Evolutionary conservation across 2,113 vertebrate species (phyloP).

Genomic region (Anser cygnoides): DNA sequence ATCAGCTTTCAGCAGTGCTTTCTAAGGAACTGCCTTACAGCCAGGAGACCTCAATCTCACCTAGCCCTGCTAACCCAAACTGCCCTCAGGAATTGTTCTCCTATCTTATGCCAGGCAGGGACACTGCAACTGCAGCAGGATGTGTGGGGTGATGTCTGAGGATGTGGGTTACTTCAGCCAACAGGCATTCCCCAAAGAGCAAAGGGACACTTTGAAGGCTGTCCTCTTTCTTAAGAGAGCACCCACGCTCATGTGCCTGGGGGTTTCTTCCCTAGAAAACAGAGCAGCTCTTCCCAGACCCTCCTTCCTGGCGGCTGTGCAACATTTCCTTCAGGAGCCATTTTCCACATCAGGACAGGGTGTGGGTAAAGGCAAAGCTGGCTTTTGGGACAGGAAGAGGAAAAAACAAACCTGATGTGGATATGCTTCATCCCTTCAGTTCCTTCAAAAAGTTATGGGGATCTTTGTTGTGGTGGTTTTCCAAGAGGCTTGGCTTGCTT

Average conservation of each 20-base stretch:
- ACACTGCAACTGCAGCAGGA: background rate
- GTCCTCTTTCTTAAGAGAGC: background rate
- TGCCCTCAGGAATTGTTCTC: background rate
- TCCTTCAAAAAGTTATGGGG: background rate
- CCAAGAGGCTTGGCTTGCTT: background rate
- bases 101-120: background rate
- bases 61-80: background rate
- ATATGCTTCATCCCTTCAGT: background rate
- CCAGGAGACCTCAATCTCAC: background rate
- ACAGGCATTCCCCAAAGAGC: background rate
- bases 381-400: background rate
- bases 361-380: background rate
- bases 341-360: background rate
- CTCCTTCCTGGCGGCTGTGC: background rate
- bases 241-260: accelerated
- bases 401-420: background rate
- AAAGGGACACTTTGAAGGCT: background rate
- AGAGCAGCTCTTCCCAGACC: background rate
- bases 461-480: background rate
- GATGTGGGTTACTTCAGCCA: background rate
- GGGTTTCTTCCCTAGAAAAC: background rate
- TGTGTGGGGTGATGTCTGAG: background rate
- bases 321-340: background rate
- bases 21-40: background rate
- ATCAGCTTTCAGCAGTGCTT: background rate